Base-by-base conservation (phyloP, 2,888 invertebrate genomes). In the Polydrusus pterygomalis region DNA sequence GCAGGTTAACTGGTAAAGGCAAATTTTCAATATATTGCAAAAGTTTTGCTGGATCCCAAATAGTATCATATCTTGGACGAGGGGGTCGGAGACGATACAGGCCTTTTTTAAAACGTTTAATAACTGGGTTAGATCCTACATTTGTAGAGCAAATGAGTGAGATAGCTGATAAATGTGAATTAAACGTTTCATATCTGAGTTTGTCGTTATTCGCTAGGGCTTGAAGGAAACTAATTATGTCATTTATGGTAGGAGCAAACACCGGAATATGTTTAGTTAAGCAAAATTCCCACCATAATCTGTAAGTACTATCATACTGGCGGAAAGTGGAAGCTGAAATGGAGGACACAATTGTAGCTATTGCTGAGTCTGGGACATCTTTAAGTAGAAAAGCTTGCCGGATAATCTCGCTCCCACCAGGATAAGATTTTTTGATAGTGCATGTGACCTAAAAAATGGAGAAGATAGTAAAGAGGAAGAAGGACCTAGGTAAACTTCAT, bases 41-140 rank as follows among this genome's bases (percentile, higher is more conserved):
- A 10, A 83, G 80, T 13, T 79, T 60, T 20, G 38, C 58, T 1
- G 81, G 80, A 58, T 83, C 80, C 82, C 82, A 83, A 2, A 79
- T 81, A 5, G 49, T 43, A 1, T 78, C 77, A 74, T 82, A 83
- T 74, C 80, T 82, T 0, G 81, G 79, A 13, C 11, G 68, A 2
- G 79, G 60, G 0, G 81, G 81, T 65, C 40, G 40, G 10, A 9
- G 9, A 40, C 40, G 40, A 10, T 40, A 40, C 40, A 40, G 40
- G 2, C 40, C 40, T 40, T 78, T 79, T 0, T 79, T 15, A 60
- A 82, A 82, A 30, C 81, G 51, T 68, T 79, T 79, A 6, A 83
- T 72, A 38, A 72, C 56, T 2, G 63, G 11, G 64, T 81, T 70
- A 11, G 78, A 69, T 8, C 43, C 75, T 13, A 18, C 15, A n/a